Percentiles rank a stretch among this genome's conserved stretches.
These are phyloP conservation scores for Paragorgia papillata DNA, from an alignment of 92 coral and sea anemone species.

Conservation along the genomic window DNA sequence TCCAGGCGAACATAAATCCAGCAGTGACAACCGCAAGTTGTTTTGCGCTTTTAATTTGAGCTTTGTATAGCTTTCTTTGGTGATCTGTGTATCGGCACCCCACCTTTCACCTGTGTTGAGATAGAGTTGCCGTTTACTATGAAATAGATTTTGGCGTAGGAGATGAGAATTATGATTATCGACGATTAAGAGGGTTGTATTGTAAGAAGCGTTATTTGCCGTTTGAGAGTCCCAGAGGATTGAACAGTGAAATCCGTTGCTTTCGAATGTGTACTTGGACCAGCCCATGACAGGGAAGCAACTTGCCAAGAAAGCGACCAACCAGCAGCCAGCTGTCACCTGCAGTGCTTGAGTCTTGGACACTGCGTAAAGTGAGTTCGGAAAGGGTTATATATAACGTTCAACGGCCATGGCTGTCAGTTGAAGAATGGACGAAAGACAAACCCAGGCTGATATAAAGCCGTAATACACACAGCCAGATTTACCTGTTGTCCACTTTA, in stretches of 20 bases:
- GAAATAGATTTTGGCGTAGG: constrained; percentile 19
- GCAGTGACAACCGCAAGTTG: constrained; percentile 59
- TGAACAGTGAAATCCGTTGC: constrained; percentile 61
- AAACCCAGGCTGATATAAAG: constrained; percentile 58
- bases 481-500: constrained; percentile 54
- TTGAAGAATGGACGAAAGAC: constrained; percentile 66
- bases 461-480: constrained; percentile 61
- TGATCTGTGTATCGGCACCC: constrained; percentile 54
- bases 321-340: constrained; percentile 55
- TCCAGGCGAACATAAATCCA: constrained; percentile 82
- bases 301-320: constrained; percentile 57
- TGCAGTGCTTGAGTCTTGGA: constrained; percentile 21
- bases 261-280: constrained; percentile 72
- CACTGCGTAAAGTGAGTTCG: neutral
- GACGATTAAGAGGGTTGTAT: constrained; percentile 61
- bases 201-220: constrained; percentile 40
- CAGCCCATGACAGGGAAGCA: constrained; percentile 69
- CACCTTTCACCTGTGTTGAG: constrained; percentile 53
- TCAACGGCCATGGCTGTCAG: constrained; percentile 67
- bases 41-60: constrained; percentile 54
- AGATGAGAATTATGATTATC: constrained; percentile 29
- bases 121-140: constrained; percentile 26
- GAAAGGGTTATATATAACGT: constrained; percentile 43
- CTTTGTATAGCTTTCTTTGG: constrained; percentile 54
- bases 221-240: constrained; percentile 56